These are phyloP conservation scores for Pachyrhynchus sulphureomaculatus DNA, from an alignment of 1,140 invertebrate genomes.

Conservation along the genomic window DNA sequence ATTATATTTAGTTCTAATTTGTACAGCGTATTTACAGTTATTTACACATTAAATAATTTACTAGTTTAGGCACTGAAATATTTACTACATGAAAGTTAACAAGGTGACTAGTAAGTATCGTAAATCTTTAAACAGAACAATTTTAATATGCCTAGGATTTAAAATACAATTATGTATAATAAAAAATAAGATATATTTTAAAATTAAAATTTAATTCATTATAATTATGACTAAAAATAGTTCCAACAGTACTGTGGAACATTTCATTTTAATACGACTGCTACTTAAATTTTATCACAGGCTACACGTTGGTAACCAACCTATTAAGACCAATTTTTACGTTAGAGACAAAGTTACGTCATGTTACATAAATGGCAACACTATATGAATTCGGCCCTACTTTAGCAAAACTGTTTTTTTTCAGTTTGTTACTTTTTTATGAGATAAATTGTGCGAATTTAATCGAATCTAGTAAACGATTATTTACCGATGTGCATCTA, in stretches of 20 bases:
- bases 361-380: too few species aligned
- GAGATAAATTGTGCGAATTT: too few species aligned
- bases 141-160: neutral
- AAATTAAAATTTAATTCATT: slow-evolving; percentile 4
- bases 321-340: too few species aligned
- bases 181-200: slow-evolving; percentile 16
- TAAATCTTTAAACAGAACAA: slow-evolving; percentile 14
- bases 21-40: slow-evolving; percentile 14
- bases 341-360: too few species aligned
- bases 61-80: slow-evolving; percentile 36
- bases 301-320: slow-evolving; percentile 1
- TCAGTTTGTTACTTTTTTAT: too few species aligned
- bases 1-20: too few species aligned
- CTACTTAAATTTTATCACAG: slow-evolving; percentile 3
- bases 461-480: too few species aligned
- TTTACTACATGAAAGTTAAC: slow-evolving; percentile 29
- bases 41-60: slow-evolving; percentile 31
- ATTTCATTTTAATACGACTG: neutral
- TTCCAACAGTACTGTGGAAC: neutral
- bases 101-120: slow-evolving; percentile 32
- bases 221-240: neutral
- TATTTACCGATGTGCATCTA: too few species aligned
- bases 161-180: slow-evolving; percentile 1
- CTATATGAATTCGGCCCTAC: too few species aligned
- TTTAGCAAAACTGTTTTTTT: too few species aligned